Evolutionary conservation across 1,140 invertebrate species (phyloP), one percentile per base, ranked within the genome.

Genomic region (Neoseiulus cucumeris): DNA sequence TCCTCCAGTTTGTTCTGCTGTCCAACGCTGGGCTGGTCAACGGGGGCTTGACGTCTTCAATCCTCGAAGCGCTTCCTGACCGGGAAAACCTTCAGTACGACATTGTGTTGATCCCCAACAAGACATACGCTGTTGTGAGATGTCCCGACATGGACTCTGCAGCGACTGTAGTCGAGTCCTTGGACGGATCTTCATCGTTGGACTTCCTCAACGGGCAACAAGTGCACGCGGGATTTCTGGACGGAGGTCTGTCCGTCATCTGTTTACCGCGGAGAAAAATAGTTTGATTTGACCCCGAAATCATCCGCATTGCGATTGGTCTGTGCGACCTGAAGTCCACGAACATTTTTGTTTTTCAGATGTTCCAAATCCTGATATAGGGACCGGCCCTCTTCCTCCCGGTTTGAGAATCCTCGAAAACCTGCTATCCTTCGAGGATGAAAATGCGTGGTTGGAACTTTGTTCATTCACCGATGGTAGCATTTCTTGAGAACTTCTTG

Each of bases 171-270:
- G 17, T 59, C 22, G 25, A 33, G 4, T 1, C 4, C 22, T 2
- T 59, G 4, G 14, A 22, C 45, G 45, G 28, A 22, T 47, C 28
- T 4, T 47, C 45, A 47, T 47, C 45, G 14, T 20, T 47, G 45
- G 22, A 45, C n/a, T 68, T 51, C 45, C 66, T 20, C 28, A 22
- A 64, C 18, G 25, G n/a, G 14, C 47, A 39, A 33, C 33, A 7
- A 51, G 33, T 45, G 2, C 42, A 42, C 67, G 41, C 25, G 18
- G 30, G 30, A 29, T 68, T 18, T 42, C 28, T 64, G 4, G 45
- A 67, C 59, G 65, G 41, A 68, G 68, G 64, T 64, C n/a, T 68
- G 29, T n/a, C n/a, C n/a, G n/a, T n/a, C n/a, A n/a, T n/a, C n/a
- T n/a, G n/a, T n/a, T n/a, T n/a, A n/a, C n/a, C n/a, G n/a, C n/a